Percentiles rank a stretch among this genome's conserved stretches.
Evolutionary conservation across 2,888 invertebrate genomes (phyloP).

Genomic region (Phalangium opilio): DNA sequence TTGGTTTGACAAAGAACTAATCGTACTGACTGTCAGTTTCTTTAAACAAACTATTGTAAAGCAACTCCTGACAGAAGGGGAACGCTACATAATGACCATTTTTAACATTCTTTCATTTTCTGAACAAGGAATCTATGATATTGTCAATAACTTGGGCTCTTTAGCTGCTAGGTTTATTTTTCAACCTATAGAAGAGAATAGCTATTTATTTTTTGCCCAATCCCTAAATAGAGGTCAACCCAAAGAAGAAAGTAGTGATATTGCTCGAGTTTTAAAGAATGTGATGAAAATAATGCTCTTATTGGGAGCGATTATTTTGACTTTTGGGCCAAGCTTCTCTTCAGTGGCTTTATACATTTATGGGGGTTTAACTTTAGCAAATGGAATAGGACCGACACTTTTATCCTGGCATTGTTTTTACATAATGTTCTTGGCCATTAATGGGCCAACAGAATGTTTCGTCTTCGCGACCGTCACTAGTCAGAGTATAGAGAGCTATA

Average conservation of each 20-base stretch:
- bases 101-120: conserved; percentile 79
- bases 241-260: conserved; percentile 41
- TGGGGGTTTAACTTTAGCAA: conserved; percentile 66
- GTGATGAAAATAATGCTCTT: conserved; percentile 71
- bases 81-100: conserved; percentile 93
- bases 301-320: conserved; percentile 67
- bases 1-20: conserved; percentile 40
- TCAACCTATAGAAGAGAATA: conserved; percentile 90
- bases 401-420: conserved; percentile 79
- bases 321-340: conserved; percentile 90
- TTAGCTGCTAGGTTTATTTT: conserved; percentile 90
- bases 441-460: conserved; percentile 94
- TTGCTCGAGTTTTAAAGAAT: conserved; percentile 58
- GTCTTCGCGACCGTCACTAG: conserved; percentile 90
- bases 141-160: conserved; percentile 93
- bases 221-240: conserved; percentile 51
- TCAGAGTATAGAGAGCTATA: conserved; percentile 71
- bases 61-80: conserved; percentile 93
- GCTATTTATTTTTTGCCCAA: conserved; percentile 92
- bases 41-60: conserved; percentile 89
- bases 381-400: conserved; percentile 52
- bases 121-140: conserved; percentile 90
- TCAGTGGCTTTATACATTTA: conserved; percentile 65
- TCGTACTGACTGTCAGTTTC: conserved; percentile 68
- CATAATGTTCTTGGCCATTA: conserved; percentile 75